Evolutionary conservation across 2,888 invertebrate species (phyloP).

Genomic region (Drosophila paramelanica): DNA sequence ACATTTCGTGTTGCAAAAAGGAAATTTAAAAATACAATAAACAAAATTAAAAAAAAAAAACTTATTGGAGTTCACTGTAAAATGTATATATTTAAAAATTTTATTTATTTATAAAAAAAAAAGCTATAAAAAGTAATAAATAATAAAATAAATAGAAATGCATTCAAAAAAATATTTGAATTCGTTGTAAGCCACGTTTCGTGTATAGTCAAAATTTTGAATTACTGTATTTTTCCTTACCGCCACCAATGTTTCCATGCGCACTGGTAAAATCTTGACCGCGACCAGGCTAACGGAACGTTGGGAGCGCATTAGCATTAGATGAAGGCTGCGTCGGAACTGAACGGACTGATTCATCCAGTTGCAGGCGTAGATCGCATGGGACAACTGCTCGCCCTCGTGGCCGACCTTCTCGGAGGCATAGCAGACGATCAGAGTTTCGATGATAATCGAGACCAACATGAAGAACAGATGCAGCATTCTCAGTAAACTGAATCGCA

Average conservation of each 20-base stretch:
- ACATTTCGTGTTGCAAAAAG: too few relatives aligned
- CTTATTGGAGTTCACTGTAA: too few relatives aligned
- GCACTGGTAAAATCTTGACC: constrained; percentile 86
- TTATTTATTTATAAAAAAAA: too few relatives aligned
- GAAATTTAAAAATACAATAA: too few relatives aligned
- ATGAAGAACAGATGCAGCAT: constrained; percentile 36
- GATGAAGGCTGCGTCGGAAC: constrained; percentile 82
- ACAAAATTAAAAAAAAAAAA: too few relatives aligned
- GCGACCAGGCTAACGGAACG: constrained; percentile 86
- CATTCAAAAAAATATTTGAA: too few relatives aligned
- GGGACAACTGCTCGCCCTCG: constrained; percentile 85
- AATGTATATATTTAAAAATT: too few relatives aligned
- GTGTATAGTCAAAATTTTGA: too few relatives aligned
- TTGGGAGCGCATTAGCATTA: constrained; percentile 86
- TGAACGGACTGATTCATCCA: constrained; percentile 86
- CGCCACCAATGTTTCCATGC: constrained; percentile 86
- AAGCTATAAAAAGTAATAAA: too few relatives aligned
- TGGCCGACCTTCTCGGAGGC: constrained; percentile 86
- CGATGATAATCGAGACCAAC: constrained; percentile 84
- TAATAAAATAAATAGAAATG: too few relatives aligned
- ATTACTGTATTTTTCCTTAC: constrained; percentile 72
- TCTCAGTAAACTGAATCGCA: constrained; percentile 39
- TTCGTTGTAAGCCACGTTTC: too few relatives aligned
- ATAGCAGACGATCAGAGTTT: constrained; percentile 86
- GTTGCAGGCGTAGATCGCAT: constrained; percentile 86